These are phyloP conservation scores for Hylyphantes graminicola DNA, from an alignment of 1,140 invertebrate species.

Conservation along the genomic window DNA sequence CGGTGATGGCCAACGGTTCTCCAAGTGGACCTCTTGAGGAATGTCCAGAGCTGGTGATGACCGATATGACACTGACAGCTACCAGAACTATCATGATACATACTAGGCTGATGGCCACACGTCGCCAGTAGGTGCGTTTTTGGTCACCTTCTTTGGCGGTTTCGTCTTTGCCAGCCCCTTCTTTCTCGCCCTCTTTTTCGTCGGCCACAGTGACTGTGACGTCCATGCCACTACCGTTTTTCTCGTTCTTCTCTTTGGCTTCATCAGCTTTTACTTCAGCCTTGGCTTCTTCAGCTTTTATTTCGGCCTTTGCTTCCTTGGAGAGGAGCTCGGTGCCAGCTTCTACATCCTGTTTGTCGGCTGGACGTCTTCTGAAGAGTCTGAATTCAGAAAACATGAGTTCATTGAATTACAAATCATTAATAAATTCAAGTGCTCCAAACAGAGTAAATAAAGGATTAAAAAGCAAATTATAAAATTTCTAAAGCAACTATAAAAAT, in stretches of 20 bases:
- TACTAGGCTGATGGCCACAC: slow-evolving; percentile 17
- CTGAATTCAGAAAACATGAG: background rate
- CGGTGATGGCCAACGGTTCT: slow-evolving; percentile 42
- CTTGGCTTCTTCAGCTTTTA: slow-evolving; percentile 42
- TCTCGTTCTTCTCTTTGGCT: slow-evolving; percentile 28
- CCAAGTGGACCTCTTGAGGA: background rate
- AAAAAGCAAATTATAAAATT: too few species aligned
- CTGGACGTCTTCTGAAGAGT: slow-evolving; percentile 1
- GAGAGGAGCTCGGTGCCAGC: slow-evolving; percentile 56
- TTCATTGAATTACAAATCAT: too few species aligned
- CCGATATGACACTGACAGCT: slow-evolving; percentile 19
- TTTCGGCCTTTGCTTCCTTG: slow-evolving; percentile 43
- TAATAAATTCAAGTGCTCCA: too few species aligned
- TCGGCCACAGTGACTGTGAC: slow-evolving; percentile 50
- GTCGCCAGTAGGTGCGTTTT: slow-evolving; percentile 26
- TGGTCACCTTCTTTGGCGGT: slow-evolving; percentile 8
- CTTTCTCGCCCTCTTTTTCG: slow-evolving; percentile 28
- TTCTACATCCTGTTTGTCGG: slow-evolving; percentile 48
- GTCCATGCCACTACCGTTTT: slow-evolving; percentile 63
- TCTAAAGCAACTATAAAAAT: too few species aligned
- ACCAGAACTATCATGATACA: slow-evolving; percentile 44
- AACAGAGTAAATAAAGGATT: background rate
- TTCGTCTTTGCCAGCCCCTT: background rate
- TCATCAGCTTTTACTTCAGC: slow-evolving; percentile 41
- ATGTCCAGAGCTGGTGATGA: slow-evolving; percentile 14